Evolutionary conservation across 2,113 vertebrate species (phyloP).

Genomic region (Periophthalmus modestus): DNA sequence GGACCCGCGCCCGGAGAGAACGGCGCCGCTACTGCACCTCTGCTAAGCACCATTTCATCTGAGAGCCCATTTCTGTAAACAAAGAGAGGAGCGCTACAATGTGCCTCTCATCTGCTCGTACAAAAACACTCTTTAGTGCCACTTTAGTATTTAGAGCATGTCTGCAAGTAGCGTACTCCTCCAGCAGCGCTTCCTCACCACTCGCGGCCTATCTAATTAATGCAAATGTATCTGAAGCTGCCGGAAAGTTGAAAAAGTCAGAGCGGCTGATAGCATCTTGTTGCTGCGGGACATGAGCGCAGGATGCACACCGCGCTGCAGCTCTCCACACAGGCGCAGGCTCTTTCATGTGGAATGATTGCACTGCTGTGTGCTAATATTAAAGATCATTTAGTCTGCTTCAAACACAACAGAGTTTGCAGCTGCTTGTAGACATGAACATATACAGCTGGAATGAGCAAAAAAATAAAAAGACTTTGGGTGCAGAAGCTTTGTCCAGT

Average conservation of each 20-base stretch:
- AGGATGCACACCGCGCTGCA: constrained; percentile 62
- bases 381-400: constrained; percentile 23
- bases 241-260: constrained; percentile 76
- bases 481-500: background rate
- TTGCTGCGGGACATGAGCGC: constrained; percentile 66
- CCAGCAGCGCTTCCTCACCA: constrained; percentile 59
- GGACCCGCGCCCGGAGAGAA: constrained; percentile 5
- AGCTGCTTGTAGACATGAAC: background rate
- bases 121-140: constrained; percentile 30
- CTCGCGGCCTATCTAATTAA: constrained; percentile 75
- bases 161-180: constrained; percentile 59
- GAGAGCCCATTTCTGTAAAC: constrained; percentile 9
- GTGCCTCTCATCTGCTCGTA: constrained; percentile 9
- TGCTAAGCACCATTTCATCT: constrained; percentile 11
- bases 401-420: background rate
- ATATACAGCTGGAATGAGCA: background rate
- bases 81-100: constrained; percentile 1
- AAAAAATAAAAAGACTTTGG: background rate
- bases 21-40: background rate
- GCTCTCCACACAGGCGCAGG: constrained; percentile 34
- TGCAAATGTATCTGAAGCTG: constrained; percentile 72
- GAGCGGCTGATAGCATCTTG: constrained; percentile 64
- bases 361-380: constrained; percentile 38
- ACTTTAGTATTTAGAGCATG: constrained; percentile 62
- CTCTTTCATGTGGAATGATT: constrained; percentile 51